Conservation (phyloP, 2,113 vertebrate species). For the Triplophysa rosa region DNA sequence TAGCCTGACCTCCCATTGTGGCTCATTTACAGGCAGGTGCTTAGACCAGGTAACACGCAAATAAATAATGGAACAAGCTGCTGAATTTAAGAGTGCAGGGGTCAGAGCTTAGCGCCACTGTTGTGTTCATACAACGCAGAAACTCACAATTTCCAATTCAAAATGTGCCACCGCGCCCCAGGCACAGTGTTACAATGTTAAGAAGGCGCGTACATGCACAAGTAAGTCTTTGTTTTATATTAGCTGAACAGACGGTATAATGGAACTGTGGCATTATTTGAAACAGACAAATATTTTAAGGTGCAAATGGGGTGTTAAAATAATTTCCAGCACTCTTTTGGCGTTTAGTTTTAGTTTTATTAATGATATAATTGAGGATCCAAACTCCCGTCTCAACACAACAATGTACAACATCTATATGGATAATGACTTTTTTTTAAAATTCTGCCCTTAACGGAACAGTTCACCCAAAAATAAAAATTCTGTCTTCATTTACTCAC, state of each 20-base stretch:
- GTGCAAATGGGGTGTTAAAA: not conserved
- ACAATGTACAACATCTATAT: not conserved
- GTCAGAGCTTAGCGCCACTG: slow-evolving; percentile 10
- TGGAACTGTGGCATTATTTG: not conserved
- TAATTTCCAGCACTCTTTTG: not conserved
- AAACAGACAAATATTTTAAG: slow-evolving; percentile 14
- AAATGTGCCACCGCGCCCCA: slow-evolving; percentile 5
- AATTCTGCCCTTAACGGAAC: no score
- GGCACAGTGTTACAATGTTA: not conserved
- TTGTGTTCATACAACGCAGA: slow-evolving; percentile 19
- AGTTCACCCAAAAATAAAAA: no score
- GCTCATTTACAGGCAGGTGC: slow-evolving; percentile 43
- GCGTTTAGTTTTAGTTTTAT: not conserved
- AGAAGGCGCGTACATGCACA: not conserved
- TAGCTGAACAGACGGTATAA: not conserved
- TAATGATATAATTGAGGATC: slow-evolving; percentile 1
- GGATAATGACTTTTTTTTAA: slow-evolving; percentile 14
- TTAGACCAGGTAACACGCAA: slow-evolving; percentile 36
- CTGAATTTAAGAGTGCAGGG: slow-evolving; percentile 25
- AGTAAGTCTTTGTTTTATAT: not conserved
- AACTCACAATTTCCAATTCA: slow-evolving; percentile 16
- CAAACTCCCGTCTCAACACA: not conserved
- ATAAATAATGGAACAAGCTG: slow-evolving; percentile 49
- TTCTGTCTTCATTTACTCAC: no score
- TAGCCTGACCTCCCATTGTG: slow-evolving; percentile 48